Percentiles rank a stretch among this genome's conserved stretches.
Conservation (phyloP, 2,113 vertebrate genomes). For the Plectropomus leopardus region DNA sequence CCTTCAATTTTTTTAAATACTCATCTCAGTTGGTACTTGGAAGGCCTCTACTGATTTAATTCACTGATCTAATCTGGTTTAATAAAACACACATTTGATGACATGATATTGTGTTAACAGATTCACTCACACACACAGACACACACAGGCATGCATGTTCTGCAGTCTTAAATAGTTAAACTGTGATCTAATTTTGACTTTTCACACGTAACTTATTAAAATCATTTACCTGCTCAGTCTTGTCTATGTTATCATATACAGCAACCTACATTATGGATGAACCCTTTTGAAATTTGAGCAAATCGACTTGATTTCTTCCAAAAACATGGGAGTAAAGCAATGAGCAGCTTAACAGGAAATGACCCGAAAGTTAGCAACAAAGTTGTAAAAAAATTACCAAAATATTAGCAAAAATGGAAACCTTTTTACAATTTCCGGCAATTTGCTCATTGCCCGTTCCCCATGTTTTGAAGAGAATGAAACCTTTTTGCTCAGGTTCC, state of each 20-base stretch:
- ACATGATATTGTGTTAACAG: neutral
- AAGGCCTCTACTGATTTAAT: slow-evolving; percentile 1
- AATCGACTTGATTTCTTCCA: no score
- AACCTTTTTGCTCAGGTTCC: no score
- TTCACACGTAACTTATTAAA: neutral
- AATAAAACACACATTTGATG: slow-evolving; percentile 33
- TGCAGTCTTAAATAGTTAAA: neutral
- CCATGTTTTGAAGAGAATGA: no score
- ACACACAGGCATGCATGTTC: neutral
- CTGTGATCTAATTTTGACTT: neutral
- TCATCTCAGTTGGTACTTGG: slow-evolving; percentile 7
- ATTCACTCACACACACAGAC: neutral
- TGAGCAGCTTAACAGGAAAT: no score
- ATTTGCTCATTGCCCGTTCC: no score
- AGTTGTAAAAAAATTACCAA: no score
- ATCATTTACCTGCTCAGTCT: neutral
- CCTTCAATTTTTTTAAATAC: slow-evolving; percentile 15
- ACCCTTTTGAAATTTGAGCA: no score
- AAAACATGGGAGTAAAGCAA: no score
- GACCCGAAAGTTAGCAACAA: no score
- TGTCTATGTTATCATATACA: neutral
- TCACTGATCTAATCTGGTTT: slow-evolving; percentile 33
- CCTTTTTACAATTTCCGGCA: no score
- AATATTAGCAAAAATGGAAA: no score
- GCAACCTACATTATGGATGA: no score